A percentile compares a stretch with the other conserved stretches of the same genome.
phyloP scores from a whole-genome alignment of 2,113 vertebrate species.

The Sphyrna mokarran region DNA sequence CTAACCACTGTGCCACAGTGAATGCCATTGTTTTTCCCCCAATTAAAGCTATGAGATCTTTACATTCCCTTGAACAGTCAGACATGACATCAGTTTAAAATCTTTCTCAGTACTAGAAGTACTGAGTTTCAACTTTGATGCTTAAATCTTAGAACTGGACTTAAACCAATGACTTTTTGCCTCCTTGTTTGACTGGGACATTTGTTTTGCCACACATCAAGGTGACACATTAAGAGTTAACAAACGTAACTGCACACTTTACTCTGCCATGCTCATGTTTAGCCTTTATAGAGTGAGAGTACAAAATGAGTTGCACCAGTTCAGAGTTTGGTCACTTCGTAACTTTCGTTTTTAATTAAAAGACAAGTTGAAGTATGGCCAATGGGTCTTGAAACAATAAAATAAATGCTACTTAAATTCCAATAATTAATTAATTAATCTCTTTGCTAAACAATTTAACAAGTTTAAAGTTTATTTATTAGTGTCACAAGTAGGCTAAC shows the following conservation, averaged over 20 bases:
- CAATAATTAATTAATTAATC: neutral
- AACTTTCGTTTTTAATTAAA: neutral
- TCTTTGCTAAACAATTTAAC: neutral
- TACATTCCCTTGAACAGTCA: neutral
- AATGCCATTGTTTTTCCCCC: neutral
- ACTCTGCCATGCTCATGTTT: neutral
- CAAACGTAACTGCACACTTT: neutral
- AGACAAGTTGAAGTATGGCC: neutral
- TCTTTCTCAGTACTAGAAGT: neutral
- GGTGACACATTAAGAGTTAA: neutral
- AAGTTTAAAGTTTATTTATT: no score
- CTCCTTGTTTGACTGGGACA: no score
- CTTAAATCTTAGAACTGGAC: neutral
- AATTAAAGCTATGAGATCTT: neutral
- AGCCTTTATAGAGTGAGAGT: neutral
- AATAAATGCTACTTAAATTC: neutral
- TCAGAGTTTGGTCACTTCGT: neutral
- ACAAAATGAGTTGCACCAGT: neutral
- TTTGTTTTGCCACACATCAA: no score
- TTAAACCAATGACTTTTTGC: neutral
- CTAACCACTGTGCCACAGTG: no score
- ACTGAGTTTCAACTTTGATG: neutral
- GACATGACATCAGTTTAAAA: no score
- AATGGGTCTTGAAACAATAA: neutral
- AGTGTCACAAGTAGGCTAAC: no score